Evolutionary conservation across 2,888 invertebrate genomes (phyloP), one percentile per base, ranked within the genome.

Genomic region (Diadegma fenestrale): DNA sequence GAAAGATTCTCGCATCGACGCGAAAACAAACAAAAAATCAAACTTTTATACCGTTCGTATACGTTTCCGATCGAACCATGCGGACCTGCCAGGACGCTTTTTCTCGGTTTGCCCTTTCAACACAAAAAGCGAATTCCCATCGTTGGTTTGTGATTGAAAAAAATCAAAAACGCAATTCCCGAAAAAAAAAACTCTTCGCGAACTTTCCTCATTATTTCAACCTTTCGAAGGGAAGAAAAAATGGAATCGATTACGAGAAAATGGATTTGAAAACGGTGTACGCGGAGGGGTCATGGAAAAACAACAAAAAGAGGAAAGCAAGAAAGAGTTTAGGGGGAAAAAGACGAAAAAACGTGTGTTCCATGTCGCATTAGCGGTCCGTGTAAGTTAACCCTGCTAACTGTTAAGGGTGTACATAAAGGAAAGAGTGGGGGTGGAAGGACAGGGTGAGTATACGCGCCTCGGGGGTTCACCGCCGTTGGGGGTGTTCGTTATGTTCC

Each of bases 401-500:
- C 89, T 87, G 90, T 86, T 85, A 81, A 89, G 89, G 88, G 89
- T 90, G 90, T 69, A 61, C 51, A 48, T 12, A 58, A 54, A 17
- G 61, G 89, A 90, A 8, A 68, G 26, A 68, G 89, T 90, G 90
- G 90, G 90, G 88, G 82, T 90, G 84, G 79, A 85, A 85, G 3
- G 45, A 71, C 45, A 73, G 82, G 48, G 85, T 76, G 82, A 61
- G 73, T 87, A 84, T 86, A 87, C 89, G 85, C 87, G 87, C 88
- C 89, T 79, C 85, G 87, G 90, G 90, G 89, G 87, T 82, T 82
- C 88, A 88, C 86, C 92, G 86, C 92, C 88, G 91, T 91, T 87
- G 92, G 92, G 92, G 93, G 92, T 91, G 93, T 92, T 92, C 92
- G 91, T 92, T 93, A 92, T 91, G 88, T 91, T 85, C 80, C 79